Percentiles rank a stretch among this genome's conserved stretches.
Evolutionary conservation across 2,888 invertebrate genomes (phyloP).

Genomic region (Agonopterix heracliana): DNA sequence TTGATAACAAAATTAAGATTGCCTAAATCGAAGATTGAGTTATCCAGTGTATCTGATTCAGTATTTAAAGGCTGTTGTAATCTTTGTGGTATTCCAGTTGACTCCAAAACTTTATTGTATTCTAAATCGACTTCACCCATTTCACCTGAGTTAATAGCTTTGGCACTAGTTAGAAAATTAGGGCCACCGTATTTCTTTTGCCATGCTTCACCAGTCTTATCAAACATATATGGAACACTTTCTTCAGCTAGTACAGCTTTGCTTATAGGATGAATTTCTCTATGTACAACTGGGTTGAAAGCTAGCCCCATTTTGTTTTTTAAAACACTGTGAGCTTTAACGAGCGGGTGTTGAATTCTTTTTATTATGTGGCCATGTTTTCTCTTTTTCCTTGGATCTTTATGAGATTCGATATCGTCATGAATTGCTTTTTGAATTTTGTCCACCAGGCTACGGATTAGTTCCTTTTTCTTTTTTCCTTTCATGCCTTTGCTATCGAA

Average conservation of each 20-base stretch:
- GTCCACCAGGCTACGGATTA: constrained; percentile 46
- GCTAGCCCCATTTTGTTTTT: constrained; percentile 25
- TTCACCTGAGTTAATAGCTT: constrained; percentile 56
- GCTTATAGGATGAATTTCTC: constrained; percentile 44
- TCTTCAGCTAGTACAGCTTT: constrained; percentile 24
- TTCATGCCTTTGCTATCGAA: constrained; percentile 54
- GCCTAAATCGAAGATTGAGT: constrained; percentile 29
- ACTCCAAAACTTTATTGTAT: constrained; percentile 34
- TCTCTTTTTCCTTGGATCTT: constrained; percentile 21
- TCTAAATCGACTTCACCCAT: constrained; percentile 40
- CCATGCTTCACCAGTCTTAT: constrained; percentile 35
- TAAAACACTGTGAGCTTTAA: constrained; percentile 16
- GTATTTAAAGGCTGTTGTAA: constrained; percentile 49
- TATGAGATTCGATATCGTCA: constrained; percentile 24
- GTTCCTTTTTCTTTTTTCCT: constrained; percentile 54
- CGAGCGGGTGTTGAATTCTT: constrained; percentile 45
- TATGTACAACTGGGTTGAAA: constrained; percentile 23
- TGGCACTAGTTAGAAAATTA: constrained; percentile 33
- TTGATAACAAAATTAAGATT: constrained; percentile 49
- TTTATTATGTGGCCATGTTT: constrained; percentile 39
- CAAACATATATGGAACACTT: constrained; percentile 20
- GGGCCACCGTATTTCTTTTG: constrained; percentile 29
- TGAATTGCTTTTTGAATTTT: constrained; percentile 60
- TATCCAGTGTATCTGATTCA: constrained; percentile 22
- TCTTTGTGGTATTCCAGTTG: constrained; percentile 47